Evolutionary conservation across 2,888 invertebrate species (phyloP), one percentile per base, ranked within the genome.

Genomic region (Alviniconcha strummeri): DNA sequence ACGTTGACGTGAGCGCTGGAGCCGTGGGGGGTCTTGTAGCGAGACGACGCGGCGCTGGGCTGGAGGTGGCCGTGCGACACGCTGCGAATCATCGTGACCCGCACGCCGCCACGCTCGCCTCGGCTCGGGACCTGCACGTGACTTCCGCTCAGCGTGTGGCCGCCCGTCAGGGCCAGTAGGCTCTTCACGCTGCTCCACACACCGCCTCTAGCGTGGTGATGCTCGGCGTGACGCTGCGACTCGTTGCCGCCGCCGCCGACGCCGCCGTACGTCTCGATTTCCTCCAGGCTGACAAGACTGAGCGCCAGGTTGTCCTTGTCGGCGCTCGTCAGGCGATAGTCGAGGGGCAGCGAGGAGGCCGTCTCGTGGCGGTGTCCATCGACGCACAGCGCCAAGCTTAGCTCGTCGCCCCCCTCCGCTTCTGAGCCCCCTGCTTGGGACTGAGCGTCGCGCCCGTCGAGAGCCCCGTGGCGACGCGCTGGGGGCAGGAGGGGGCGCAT

Each of bases 401-500:
- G 36, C 36, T 36, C 36, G 36, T 36, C 36, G 36, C 36, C 36
- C 36, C 36, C 36, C 36, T 36, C 36, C 36, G 36, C 36, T 36
- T 36, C 36, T 36, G 36, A 36, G 36, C 36, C 36, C 36, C 36
- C 36, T 36, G 36, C 36, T 36, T 36, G 36, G 36, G 36, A 36
- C 36, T 36, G 36, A 36, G 36, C 36, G 36, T 36, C 36, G 36
- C 36, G 36, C 36, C 36, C 36, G 36, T 36, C 36, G 36, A 0
- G 36, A 36, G 36, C 36, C 36, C 36, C 36, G 36, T 36, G 2
- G 60, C 60, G 8, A 13, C 60, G 60, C 13, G 8, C 13, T 13
- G 60, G 64, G 74, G 72, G 75, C 54, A n/a, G n/a, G 52, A 64
- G 85, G 9, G 80, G 82, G 0, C 84, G 72, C 75, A 80, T 84